phyloP scores from a whole-genome alignment of 2,113 vertebrate genomes.

The Ammodytes marinus region DNA sequence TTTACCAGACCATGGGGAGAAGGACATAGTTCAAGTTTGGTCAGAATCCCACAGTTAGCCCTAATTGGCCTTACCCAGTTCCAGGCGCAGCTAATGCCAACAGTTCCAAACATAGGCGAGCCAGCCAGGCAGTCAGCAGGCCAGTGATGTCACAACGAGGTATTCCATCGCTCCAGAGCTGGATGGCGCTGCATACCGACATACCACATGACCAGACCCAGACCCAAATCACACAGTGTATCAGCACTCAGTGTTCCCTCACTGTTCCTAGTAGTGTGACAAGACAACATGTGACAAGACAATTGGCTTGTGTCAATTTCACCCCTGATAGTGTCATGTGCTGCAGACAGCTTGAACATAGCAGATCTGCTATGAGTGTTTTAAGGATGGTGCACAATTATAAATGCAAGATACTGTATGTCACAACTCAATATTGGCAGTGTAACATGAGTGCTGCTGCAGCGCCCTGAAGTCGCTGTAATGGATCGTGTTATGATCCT shows the following conservation, averaged over 20 bases:
- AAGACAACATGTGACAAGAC: slow-evolving; percentile 48
- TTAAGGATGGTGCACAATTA: slow-evolving; percentile 13
- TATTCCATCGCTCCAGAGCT: slow-evolving; percentile 45
- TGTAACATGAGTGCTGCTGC: slow-evolving; percentile 23
- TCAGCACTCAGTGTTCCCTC: slow-evolving; percentile 37
- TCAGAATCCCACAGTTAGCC: background rate
- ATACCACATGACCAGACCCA: slow-evolving; percentile 52
- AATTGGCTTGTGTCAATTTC: background rate
- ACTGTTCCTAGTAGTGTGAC: slow-evolving; percentile 54
- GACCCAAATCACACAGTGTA: slow-evolving; percentile 9
- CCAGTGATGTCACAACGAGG: slow-evolving; percentile 63
- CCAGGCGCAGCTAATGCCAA: background rate
- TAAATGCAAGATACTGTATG: slow-evolving; percentile 3
- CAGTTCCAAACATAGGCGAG: slow-evolving; percentile 54
- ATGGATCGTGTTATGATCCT: slow-evolving; percentile 27
- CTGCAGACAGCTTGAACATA: slow-evolving; percentile 13
- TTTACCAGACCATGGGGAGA: slow-evolving; percentile 2
- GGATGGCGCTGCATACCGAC: slow-evolving; percentile 59
- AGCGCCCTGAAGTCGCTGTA: background rate
- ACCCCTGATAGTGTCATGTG: slow-evolving; percentile 26
- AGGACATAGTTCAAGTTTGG: background rate
- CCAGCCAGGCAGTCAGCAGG: slow-evolving; percentile 41
- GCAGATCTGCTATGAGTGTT: background rate
- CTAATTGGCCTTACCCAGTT: slow-evolving; percentile 5
- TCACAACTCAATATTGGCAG: slow-evolving; percentile 29